phyloP scores from a whole-genome alignment of 2,797 vertebrate species.

The Pyrocephalus nanus region DNA sequence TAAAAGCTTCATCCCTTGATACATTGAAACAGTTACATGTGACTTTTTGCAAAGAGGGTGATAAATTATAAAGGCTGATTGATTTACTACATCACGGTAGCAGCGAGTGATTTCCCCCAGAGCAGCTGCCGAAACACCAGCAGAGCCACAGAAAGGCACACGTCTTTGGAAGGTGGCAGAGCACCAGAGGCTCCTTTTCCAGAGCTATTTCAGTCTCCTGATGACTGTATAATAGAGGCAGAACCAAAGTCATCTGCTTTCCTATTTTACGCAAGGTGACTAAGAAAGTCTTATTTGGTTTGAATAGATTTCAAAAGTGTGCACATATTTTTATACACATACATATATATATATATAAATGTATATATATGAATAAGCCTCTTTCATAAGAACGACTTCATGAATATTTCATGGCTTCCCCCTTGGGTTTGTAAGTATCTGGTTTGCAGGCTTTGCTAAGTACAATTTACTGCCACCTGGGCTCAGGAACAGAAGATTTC shows the following conservation, averaged over 20 bases:
- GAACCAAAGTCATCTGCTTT: slow-evolving; percentile 63
- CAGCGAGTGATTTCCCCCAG: slow-evolving; percentile 14
- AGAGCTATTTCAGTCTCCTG: slow-evolving; percentile 48
- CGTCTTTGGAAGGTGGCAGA: not conserved
- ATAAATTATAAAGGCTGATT: slow-evolving; percentile 7
- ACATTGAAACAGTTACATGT: not conserved
- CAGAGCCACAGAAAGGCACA: not conserved
- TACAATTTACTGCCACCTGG: slow-evolving; percentile 29
- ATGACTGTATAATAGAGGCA: slow-evolving; percentile 47
- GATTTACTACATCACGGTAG: slow-evolving; percentile 23
- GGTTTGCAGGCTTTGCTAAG: slow-evolving; percentile 13
- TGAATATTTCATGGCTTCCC: slow-evolving; percentile 65
- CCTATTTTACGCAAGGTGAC: slow-evolving; percentile 51
- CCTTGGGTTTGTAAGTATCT: slow-evolving; percentile 18
- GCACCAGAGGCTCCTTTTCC: slow-evolving; percentile 45
- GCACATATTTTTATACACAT: not conserved
- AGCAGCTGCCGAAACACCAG: not conserved
- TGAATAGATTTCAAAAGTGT: slow-evolving; percentile 69
- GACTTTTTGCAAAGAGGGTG: not conserved
- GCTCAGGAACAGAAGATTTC: not conserved
- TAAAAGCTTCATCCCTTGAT: not conserved
- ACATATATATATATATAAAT: not conserved
- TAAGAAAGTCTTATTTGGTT: slow-evolving; percentile 66
- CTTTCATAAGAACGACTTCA: slow-evolving; percentile 63
- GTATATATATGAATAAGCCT: slow-evolving; percentile 30